These are phyloP conservation scores for Halcyon malimbica DNA, from an alignment of 2,113 vertebrate species.

Conservation along the genomic window DNA sequence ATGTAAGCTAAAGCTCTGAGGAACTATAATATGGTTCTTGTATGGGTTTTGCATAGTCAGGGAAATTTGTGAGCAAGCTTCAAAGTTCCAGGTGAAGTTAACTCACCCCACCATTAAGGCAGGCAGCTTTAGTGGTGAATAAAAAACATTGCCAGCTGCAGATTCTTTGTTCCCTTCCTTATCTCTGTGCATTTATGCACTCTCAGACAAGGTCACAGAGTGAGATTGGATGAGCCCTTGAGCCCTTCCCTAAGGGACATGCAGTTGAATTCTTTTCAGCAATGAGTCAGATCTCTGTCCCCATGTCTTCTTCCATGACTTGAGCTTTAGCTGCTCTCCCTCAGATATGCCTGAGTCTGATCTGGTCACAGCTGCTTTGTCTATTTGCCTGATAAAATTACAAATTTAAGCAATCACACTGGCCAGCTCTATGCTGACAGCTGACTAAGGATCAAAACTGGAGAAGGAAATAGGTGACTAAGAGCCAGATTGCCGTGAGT, in stretches of 20 bases:
- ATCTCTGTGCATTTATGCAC: rapidly evolving
- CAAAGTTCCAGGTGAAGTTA: background rate
- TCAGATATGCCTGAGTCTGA: background rate
- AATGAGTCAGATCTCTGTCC: background rate
- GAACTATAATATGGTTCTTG: background rate
- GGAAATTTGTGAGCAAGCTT: background rate
- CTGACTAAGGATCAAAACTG: background rate
- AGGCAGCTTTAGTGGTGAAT: background rate
- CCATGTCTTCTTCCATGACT: background rate
- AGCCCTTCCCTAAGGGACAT: background rate
- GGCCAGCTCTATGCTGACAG: background rate
- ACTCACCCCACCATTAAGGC: background rate
- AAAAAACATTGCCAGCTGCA: background rate
- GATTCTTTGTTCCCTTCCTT: background rate
- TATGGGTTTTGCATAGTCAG: background rate
- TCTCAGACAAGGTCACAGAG: background rate
- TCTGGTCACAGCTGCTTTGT: background rate
- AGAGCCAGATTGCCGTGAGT: background rate
- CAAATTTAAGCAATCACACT: rapidly evolving
- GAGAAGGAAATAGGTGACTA: background rate
- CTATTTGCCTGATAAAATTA: background rate
- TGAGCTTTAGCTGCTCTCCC: background rate
- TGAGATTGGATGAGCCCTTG: background rate
- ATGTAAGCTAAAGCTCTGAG: background rate
- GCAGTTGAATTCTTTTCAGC: background rate